Evolutionary conservation across 2,797 vertebrate genomes (phyloP), one percentile per base, ranked within the genome.

Genomic region (Darevskia mixta): DNA sequence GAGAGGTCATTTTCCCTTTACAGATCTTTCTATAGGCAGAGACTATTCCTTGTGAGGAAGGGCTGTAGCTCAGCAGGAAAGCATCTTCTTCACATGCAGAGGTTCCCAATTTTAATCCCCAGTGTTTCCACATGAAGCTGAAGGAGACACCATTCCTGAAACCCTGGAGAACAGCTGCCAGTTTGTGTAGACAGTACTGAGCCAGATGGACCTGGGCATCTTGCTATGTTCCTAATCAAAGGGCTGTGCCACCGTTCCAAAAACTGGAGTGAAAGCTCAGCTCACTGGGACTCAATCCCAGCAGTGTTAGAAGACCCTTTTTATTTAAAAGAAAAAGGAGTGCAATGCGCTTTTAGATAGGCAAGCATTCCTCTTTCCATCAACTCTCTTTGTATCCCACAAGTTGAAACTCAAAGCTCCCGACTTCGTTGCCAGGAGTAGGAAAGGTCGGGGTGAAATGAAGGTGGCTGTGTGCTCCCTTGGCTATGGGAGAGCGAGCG

Each of bases 381-480:
- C 5, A 75, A 18, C 11, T 35, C 4, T 27, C 81, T 75, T 88
- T 64, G 58, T 79, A 41, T 72, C 27, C 61, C 25, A 8, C 6
- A 20, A 38, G n/a, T 55, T 85, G 78, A 85, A 85, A 81, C 9
- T 1, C 55, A 85, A 88, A 27, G 71, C 87, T 15, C 45, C 27
- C 0, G 7, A 32, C 79, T 84, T 79, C 79, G 79, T 67, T 38
- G 23, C 66, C 69, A 67, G 45, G 29, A 58, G 38, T 6, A 0
- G 69, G 73, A 58, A 17, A 61, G 43, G 43, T 75, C 32, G 23
- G 55, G 18, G 81, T 25, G 29, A 15, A 72, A 73, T 38, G 45
- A 81, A 75, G 15, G 64, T 5, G 27, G 32, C 69, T 67, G 35
- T 35, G n/a, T 38, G 85, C 32, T 83, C 73, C 2, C 17, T 80